Evolutionary conservation across 2,888 invertebrate genomes (phyloP), one percentile per base, ranked within the genome.

Genomic region (Conchocele bisecta): DNA sequence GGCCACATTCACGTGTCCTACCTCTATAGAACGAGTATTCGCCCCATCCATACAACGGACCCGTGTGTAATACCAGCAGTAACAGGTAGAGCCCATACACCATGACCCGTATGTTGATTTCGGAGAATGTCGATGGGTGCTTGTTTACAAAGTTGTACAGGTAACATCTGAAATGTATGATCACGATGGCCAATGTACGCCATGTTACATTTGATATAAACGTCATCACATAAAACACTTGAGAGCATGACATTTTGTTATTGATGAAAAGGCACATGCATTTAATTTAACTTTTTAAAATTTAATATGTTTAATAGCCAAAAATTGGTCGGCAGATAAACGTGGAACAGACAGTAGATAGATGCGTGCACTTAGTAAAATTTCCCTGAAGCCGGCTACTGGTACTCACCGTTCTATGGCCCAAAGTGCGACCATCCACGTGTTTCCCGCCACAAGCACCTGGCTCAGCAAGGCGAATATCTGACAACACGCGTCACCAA

Each of bases 31-130:
- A 56, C 0, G 79, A 76, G 59, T 79, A 82, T 48, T 83, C 83
- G 28, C 82, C 83, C 79, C 81, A 81, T 6, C 82, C 83, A 42
- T 81, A 83, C 35, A 83, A 58, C 0, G 83, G 83, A 7, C 70
- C 78, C 17, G 76, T 71, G 24, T 74, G 67, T 0, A 83, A 53
- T 5, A 79, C 63, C n/a, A 75, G 44, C 6, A 82, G 46, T 24
- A 77, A 37, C 37, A 83, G 64, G 31, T 78, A 75, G 11, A 74
- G 56, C 2, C 83, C 82, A 24, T 58, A 57, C 6, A 81, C 64
- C 42, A 83, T 22, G 1, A 83, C 59, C 41, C 67, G 73, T 15
- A 77, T 72, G 69, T 82, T 83, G 33, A 77, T 79, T 11, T 76
- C 71, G 2, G 83, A 80, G 58, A 83, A 83, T 9, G 72, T 74